phyloP scores from a whole-genome alignment of 2,888 invertebrate species.

The Eupithecia centaureata region DNA sequence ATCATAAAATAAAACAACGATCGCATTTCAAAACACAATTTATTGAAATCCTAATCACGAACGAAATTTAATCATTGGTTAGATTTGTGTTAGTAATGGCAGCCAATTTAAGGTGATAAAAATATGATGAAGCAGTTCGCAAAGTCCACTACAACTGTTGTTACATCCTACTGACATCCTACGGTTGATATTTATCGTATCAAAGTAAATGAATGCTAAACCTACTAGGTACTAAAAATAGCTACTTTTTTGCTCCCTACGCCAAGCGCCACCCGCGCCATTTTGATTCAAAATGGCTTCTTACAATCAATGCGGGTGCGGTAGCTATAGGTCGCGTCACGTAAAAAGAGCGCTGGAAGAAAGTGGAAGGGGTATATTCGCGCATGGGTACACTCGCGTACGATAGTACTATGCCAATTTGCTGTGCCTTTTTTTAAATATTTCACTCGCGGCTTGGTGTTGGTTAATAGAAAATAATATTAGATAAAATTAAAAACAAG shows the following conservation, averaged over 20 bases:
- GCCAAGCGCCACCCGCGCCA: neutral
- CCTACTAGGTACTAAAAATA: neutral
- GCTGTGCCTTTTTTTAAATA: too few relatives aligned
- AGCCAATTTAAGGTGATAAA: neutral
- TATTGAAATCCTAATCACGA: conserved; percentile 24
- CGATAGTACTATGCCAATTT: too few relatives aligned
- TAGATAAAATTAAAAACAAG: too few relatives aligned
- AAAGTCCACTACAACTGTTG: neutral
- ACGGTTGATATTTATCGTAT: neutral
- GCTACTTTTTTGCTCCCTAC: neutral
- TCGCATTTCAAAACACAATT: conserved; percentile 38
- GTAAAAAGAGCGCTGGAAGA: too few relatives aligned
- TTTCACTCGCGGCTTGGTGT: too few relatives aligned
- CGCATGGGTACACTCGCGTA: too few relatives aligned
- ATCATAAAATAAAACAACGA: conserved; percentile 52
- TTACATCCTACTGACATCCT: neutral
- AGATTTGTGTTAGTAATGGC: conserved; percentile 8
- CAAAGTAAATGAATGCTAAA: neutral
- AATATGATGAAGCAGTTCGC: conserved; percentile 3
- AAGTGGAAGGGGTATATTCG: too few relatives aligned
- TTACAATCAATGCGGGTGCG: neutral
- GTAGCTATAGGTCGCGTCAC: too few relatives aligned
- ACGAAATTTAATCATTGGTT: conserved; percentile 5
- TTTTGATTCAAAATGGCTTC: neutral
- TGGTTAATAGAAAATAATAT: too few relatives aligned